Percentiles rank a stretch among this genome's conserved stretches.
Evolutionary conservation across 2,888 invertebrate genomes (phyloP).

Genomic region (Noctua pronuba): DNA sequence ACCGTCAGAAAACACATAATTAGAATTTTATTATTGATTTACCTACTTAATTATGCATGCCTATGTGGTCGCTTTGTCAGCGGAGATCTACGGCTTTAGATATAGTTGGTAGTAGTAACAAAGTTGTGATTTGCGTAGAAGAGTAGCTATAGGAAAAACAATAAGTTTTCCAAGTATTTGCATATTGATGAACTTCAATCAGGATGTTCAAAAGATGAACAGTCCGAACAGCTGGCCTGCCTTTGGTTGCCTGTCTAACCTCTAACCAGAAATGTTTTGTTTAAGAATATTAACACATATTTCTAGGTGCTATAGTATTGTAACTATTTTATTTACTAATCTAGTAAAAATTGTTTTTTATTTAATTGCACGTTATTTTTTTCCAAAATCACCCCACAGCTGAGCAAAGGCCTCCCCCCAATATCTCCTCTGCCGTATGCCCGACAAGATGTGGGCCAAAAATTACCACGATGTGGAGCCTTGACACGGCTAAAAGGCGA

Average conservation of each 20-base stretch:
- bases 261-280: background rate
- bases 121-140: slow-evolving; percentile 15
- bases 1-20: slow-evolving; percentile 53
- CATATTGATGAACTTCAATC: background rate
- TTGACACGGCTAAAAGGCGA: too few species aligned
- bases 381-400: background rate
- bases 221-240: background rate
- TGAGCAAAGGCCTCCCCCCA: too few species aligned
- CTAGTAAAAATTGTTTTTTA: background rate
- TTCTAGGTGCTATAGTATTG: background rate
- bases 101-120: slow-evolving; percentile 7
- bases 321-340: background rate
- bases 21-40: slow-evolving; percentile 67
- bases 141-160: background rate
- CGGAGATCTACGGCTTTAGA: slow-evolving; percentile 39
- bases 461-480: too few species aligned
- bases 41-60: slow-evolving; percentile 68
- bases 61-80: slow-evolving; percentile 48
- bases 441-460: too few species aligned
- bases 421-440: too few species aligned
- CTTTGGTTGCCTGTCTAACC: background rate
- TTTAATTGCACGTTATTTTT: background rate
- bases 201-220: background rate
- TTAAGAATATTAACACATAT: background rate
- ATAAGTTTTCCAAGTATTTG: background rate